phyloP scores from a whole-genome alignment of 2,888 invertebrate species.

The Alloplasta piceator region DNA sequence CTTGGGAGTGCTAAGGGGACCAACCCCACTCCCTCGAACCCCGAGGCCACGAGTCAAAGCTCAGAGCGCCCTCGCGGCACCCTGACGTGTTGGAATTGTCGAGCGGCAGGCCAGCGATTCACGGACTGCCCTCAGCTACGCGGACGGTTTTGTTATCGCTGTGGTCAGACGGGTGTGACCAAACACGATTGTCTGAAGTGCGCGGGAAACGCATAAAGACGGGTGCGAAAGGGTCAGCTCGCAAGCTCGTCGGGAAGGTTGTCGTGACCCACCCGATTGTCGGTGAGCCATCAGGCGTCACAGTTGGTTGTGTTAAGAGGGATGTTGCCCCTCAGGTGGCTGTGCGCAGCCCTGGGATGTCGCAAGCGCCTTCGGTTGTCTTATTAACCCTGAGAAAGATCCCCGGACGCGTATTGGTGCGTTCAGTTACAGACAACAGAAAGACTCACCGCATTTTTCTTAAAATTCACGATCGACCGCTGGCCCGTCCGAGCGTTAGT shows the following conservation, averaged over 20 bases:
- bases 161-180: not conserved
- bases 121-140: not conserved
- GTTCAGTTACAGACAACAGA: not conserved
- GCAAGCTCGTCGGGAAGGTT: not conserved
- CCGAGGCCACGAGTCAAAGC: not conserved
- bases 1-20: too few species aligned
- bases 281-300: too few species aligned
- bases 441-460: not conserved
- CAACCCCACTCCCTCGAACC: too few species aligned
- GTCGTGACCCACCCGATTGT: not conserved
- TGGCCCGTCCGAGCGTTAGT: not conserved
- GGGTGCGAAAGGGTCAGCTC: not conserved
- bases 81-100: constrained; percentile 19
- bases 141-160: not conserved
- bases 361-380: too few species aligned
- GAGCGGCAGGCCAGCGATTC: not conserved
- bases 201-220: not conserved
- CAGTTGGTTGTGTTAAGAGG: too few species aligned
- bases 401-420: not conserved
- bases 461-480: constrained; percentile 7
- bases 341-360: not conserved
- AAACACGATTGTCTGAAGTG: not conserved
- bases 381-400: too few species aligned
- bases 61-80: too few species aligned
- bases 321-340: not conserved